Evolutionary conservation across 2,797 vertebrate genomes (phyloP), one percentile per base, ranked within the genome.

Genomic region (Heterohyrax brucei): DNA sequence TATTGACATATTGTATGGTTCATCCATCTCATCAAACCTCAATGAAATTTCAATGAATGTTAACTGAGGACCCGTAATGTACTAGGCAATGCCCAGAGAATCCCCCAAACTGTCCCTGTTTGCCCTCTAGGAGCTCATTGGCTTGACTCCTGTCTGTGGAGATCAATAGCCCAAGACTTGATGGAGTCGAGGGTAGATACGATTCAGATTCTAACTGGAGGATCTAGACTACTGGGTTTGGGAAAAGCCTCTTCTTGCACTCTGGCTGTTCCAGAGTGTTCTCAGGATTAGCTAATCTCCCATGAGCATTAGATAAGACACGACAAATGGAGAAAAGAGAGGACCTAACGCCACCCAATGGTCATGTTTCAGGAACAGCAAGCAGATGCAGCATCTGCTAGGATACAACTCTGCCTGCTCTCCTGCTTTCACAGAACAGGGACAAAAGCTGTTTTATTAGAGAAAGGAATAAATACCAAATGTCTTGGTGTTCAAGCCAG

Each of bases 21-120:
- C 97, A 98, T 97, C 96, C 90, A 96, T 97, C 97, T 97, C 97
- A 98, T 97, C 97, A 98, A 97, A 97, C 92, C 94, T 97, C 97
- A 97, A 97, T 97, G 97, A 97, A 97, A 97, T 87, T 94, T 96
- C 97, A 96, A 89, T 98, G 97, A 97, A 97, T 97, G 96, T 97
- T 97, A 97, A 96, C 94, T 1, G 50, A 96, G 81, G 92, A 86
- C 92, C 82, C 87, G 92, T 96, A 96, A 97, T 95, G 68, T 95
- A 97, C 87, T 85, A 96, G 89, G n/a, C 50, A 22, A 48, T 78
- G 82, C 50, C 64, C 95, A 64, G 89, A 96, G 96, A 96, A 75
- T 87, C 83, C 89, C 80, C 2, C 33, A 19, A 86, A 68, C 19
- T 16, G 64, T 56, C 68, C 80, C 73, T 78, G 33, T 87, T 89